These are phyloP conservation scores for Lasioglossum calceatum DNA, from an alignment of 2,888 invertebrate genomes.

Conservation along the genomic window DNA sequence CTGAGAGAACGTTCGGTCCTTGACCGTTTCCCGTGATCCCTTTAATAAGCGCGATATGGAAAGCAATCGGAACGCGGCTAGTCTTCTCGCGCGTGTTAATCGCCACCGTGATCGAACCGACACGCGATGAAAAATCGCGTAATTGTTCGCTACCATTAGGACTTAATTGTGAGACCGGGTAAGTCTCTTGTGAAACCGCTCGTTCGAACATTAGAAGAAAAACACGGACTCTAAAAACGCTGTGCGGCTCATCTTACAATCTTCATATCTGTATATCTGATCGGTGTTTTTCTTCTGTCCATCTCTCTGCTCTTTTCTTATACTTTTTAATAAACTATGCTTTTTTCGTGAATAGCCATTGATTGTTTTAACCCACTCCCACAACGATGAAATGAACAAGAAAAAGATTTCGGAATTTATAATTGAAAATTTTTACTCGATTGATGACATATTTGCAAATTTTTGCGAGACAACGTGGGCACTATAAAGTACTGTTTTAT, in stretches of 20 bases:
- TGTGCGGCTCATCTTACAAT: neutral
- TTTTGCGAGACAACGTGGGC: neutral
- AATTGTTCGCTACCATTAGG: slow-evolving; percentile 37
- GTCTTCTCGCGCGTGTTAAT: slow-evolving; percentile 31
- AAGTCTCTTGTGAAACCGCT: neutral
- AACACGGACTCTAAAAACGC: neutral
- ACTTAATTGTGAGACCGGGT: slow-evolving; percentile 29
- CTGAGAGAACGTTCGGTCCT: slow-evolving; percentile 69
- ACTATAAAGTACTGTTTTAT: neutral
- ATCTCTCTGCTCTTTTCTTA: neutral
- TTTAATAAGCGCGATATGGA: slow-evolving; percentile 67
- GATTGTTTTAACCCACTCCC: neutral
- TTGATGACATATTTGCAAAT: neutral
- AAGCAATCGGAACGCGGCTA: slow-evolving; percentile 45
- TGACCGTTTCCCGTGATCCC: slow-evolving; percentile 68
- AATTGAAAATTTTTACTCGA: too few species aligned
- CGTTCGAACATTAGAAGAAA: neutral
- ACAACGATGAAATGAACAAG: neutral
- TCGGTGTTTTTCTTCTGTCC: neutral
- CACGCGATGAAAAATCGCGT: slow-evolving; percentile 40
- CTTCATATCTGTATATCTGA: neutral
- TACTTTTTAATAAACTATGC: neutral
- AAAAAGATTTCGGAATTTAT: neutral
- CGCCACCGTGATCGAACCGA: slow-evolving; percentile 32
- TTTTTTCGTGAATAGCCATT: neutral